Conservation (phyloP, 2,797 vertebrate species). For the Vultur gryphus region DNA sequence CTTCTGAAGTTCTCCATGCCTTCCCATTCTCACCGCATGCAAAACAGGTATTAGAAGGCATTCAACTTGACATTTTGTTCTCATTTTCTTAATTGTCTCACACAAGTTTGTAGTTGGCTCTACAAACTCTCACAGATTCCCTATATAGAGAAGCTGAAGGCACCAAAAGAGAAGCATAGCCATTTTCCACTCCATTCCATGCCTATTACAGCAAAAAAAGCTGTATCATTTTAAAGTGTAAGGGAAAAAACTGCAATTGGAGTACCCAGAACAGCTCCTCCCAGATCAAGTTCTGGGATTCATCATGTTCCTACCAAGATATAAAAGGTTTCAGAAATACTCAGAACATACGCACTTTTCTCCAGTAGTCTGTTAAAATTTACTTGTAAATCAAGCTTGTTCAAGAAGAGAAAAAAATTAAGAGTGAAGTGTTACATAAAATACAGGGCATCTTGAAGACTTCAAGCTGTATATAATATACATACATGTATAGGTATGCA, state of each 20-base stretch:
- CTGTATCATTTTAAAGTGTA: background rate
- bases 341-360: background rate
- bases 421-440: background rate
- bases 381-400: background rate
- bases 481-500: background rate
- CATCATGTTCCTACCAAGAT: background rate
- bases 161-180: background rate
- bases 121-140: background rate
- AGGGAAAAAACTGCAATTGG: background rate
- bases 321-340: background rate
- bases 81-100: background rate
- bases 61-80: background rate
- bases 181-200: background rate
- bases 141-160: rapidly evolving
- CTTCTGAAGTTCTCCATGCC: background rate
- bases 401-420: background rate
- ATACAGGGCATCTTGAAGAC: background rate
- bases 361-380: background rate
- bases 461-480: background rate
- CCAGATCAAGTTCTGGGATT: background rate
- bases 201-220: background rate
- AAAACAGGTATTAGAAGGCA: background rate
- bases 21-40: background rate
- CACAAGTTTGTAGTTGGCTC: background rate
- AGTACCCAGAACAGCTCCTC: background rate